These are phyloP conservation scores for Panopea generosa DNA, from an alignment of 2,888 invertebrate species.

Conservation along the genomic window DNA sequence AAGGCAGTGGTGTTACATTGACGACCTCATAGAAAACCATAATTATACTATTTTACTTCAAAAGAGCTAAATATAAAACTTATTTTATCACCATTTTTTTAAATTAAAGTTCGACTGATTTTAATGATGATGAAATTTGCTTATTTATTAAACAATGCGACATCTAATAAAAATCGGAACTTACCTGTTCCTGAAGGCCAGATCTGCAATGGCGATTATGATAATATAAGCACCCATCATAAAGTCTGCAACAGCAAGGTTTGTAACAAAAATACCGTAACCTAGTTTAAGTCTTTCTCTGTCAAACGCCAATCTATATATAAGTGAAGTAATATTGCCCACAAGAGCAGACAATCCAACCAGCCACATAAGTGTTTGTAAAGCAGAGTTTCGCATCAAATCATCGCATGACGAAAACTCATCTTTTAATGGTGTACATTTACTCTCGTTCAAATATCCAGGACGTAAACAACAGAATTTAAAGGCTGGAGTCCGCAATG, in stretches of 20 bases:
- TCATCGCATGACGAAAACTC: slow-evolving; percentile 67
- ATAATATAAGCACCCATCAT: slow-evolving; percentile 31
- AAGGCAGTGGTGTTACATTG: no score
- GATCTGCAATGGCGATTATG: slow-evolving; percentile 65
- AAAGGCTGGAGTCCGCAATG: background rate
- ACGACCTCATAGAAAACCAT: no score
- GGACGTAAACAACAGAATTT: slow-evolving; percentile 19
- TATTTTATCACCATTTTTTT: no score
- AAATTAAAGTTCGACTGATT: no score
- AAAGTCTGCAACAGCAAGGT: slow-evolving; percentile 50
- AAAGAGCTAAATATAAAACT: no score
- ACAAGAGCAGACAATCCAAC: slow-evolving; percentile 53
- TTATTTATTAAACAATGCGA: no score
- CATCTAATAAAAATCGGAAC: no score
- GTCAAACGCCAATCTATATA: slow-evolving; percentile 45
- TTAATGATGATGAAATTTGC: no score
- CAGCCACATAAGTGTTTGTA: slow-evolving; percentile 60
- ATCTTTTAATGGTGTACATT: slow-evolving; percentile 37
- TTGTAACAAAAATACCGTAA: slow-evolving; percentile 53
- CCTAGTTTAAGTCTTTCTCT: slow-evolving; percentile 24
- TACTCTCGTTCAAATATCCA: slow-evolving; percentile 41
- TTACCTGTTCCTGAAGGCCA: slow-evolving; percentile 56
- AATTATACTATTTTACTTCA: no score
- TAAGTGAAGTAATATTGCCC: slow-evolving; percentile 57
- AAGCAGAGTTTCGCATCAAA: slow-evolving; percentile 57